Conservation (phyloP, 2,888 invertebrate species). For the Seladonia tumulorum region DNA sequence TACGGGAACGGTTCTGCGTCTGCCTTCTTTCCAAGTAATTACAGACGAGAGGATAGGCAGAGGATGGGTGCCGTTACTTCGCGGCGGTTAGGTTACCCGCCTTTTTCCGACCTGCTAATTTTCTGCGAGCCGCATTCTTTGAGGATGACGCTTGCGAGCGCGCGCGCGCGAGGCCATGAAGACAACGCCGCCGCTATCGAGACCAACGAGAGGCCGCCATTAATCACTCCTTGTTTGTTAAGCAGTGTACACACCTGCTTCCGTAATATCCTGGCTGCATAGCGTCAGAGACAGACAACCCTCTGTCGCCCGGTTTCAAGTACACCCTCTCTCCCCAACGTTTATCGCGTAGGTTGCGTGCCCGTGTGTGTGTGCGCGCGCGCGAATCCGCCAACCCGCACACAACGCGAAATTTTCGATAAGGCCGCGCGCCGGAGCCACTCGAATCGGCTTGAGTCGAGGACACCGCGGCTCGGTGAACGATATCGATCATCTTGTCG, state of each 20-base stretch:
- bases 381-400: slow-evolving; percentile 23
- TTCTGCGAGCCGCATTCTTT: slow-evolving; percentile 68
- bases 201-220: slow-evolving; percentile 77
- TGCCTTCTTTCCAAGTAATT: slow-evolving; percentile 14
- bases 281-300: slow-evolving; percentile 48
- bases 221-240: slow-evolving; percentile 83
- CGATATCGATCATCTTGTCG: slow-evolving; percentile 59
- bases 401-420: slow-evolving; percentile 67
- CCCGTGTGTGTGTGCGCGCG: too few relatives aligned
- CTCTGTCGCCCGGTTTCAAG: slow-evolving; percentile 56
- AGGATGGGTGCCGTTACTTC: slow-evolving; percentile 10
- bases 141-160: slow-evolving; percentile 72
- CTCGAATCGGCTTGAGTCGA: slow-evolving; percentile 40
- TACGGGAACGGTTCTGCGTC: slow-evolving; percentile 32
- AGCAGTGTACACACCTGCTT: slow-evolving; percentile 81
- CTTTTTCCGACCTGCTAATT: slow-evolving; percentile 20
- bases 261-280: slow-evolving; percentile 76
- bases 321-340: slow-evolving; percentile 36
- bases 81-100: not conserved
- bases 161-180: slow-evolving; percentile 47
- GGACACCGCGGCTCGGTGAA: slow-evolving; percentile 31
- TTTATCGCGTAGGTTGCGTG: slow-evolving; percentile 41
- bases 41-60: not conserved
- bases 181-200: slow-evolving; percentile 78
- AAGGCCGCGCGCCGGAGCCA: slow-evolving; percentile 54